phyloP scores from a whole-genome alignment of 2,797 vertebrate genomes.

The Sebastes dallii region DNA sequence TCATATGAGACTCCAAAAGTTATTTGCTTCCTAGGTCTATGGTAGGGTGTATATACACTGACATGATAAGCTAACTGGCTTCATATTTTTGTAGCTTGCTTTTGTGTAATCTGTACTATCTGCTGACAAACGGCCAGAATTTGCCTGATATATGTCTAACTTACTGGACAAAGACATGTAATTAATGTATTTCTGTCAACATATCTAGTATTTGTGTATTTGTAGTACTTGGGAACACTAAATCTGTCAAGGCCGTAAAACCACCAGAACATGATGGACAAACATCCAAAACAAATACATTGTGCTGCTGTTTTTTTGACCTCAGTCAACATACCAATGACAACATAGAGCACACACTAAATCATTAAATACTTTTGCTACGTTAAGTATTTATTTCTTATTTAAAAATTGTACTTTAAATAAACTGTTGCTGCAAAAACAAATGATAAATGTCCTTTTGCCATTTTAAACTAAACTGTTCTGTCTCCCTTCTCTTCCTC shows the following conservation, averaged over 20 bases:
- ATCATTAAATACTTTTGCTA: background rate
- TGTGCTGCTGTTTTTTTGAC: background rate
- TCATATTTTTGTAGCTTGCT: background rate
- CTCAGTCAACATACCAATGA: constrained; percentile 5
- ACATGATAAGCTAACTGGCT: background rate
- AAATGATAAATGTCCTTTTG: constrained; percentile 14
- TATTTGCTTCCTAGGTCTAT: no score
- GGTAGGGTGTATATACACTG: no score
- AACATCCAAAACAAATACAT: background rate
- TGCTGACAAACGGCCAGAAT: background rate
- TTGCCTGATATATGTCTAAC: background rate
- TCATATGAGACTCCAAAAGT: no score
- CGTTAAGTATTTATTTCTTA: background rate
- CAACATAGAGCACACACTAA: background rate
- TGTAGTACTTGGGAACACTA: background rate
- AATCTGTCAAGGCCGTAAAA: background rate
- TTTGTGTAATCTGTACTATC: background rate
- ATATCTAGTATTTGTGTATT: background rate
- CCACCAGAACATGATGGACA: background rate
- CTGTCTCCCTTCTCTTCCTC: background rate
- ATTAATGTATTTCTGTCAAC: background rate
- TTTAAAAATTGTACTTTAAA: background rate
- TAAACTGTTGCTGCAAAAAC: constrained; percentile 22
- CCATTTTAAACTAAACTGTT: background rate
- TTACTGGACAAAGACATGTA: background rate